These are phyloP conservation scores for Cerastoderma edule DNA, from an alignment of 2,888 invertebrate species.

Conservation along the genomic window DNA sequence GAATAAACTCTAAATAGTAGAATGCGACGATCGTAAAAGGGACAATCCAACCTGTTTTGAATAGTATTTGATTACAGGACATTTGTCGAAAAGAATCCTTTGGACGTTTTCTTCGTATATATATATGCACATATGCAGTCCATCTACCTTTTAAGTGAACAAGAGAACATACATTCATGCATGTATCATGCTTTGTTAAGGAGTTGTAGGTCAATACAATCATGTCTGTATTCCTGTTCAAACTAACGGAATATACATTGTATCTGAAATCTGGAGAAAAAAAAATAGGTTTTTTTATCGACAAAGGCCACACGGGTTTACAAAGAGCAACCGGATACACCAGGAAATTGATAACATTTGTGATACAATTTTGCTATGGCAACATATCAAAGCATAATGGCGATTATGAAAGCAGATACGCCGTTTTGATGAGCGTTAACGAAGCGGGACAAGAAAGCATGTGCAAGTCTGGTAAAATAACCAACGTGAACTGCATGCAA, in stretches of 20 bases:
- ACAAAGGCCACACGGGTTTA: neutral
- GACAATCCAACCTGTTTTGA: too few species aligned
- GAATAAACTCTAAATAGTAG: too few species aligned
- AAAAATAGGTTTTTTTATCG: neutral
- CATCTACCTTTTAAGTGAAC: neutral
- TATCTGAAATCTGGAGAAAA: neutral
- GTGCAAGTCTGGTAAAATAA: conserved; percentile 6
- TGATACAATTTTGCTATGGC: conserved; percentile 15
- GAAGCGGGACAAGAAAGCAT: conserved; percentile 22
- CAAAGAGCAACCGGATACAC: neutral
- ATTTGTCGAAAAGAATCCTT: too few species aligned
- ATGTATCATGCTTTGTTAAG: neutral
- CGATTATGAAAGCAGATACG: conserved; percentile 35
- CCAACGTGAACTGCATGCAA: too few species aligned
- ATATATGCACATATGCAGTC: too few species aligned
- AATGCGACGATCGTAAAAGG: too few species aligned
- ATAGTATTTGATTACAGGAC: too few species aligned
- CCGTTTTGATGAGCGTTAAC: conserved; percentile 30
- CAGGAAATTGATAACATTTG: neutral
- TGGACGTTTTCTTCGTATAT: too few species aligned
- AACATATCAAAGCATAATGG: conserved; percentile 12
- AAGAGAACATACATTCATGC: neutral
- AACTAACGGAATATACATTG: neutral
- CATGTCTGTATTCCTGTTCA: neutral
- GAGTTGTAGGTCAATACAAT: neutral